phyloP scores from a whole-genome alignment of 2,888 invertebrate genomes.

The Hirtodrosophila cameraria region DNA sequence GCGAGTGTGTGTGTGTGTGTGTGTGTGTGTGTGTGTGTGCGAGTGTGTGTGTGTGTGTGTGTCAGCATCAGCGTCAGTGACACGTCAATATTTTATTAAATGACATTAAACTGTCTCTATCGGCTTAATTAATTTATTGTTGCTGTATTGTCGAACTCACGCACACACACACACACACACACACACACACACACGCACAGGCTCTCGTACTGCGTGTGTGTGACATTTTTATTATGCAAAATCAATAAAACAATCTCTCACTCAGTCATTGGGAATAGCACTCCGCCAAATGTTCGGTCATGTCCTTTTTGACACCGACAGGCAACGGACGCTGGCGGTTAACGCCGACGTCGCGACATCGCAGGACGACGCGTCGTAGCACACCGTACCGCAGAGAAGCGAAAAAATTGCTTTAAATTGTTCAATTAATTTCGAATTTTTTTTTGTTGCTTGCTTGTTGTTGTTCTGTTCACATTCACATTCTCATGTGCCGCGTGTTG shows the following conservation, averaged over 20 bases:
- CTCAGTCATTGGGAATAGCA: slow-evolving; percentile 48
- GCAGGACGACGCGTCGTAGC: slow-evolving; percentile 9
- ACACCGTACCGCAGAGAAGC: slow-evolving; percentile 12
- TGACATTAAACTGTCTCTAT: slow-evolving; percentile 84
- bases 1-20: slow-evolving; percentile 19
- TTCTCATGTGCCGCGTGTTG: slow-evolving; percentile 17
- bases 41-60: slow-evolving; percentile 46
- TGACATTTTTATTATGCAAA: slow-evolving; percentile 82
- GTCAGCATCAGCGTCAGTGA: slow-evolving; percentile 79
- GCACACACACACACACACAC: slow-evolving; percentile 33
- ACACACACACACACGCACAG: slow-evolving; percentile 26
- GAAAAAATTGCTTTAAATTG: slow-evolving; percentile 71
- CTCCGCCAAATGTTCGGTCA: slow-evolving; percentile 72
- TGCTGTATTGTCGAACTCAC: slow-evolving; percentile 74
- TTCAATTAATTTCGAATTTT: slow-evolving; percentile 74
- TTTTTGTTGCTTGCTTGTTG: slow-evolving; percentile 45
- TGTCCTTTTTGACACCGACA: slow-evolving; percentile 81
- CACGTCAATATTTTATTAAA: slow-evolving; percentile 84
- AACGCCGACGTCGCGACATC: slow-evolving; percentile 6
- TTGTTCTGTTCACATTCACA: too few species aligned
- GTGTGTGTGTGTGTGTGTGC: slow-evolving; percentile 33
- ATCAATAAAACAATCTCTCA: slow-evolving; percentile 81
- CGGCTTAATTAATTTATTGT: slow-evolving; percentile 84
- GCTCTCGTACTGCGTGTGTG: slow-evolving; percentile 52
- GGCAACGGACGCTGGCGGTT: slow-evolving; percentile 52